A percentile compares a stretch with the other conserved stretches of the same genome.
phyloP scores from a whole-genome alignment of 2,888 invertebrate genomes.

The Leptinotarsa peninsularis region DNA sequence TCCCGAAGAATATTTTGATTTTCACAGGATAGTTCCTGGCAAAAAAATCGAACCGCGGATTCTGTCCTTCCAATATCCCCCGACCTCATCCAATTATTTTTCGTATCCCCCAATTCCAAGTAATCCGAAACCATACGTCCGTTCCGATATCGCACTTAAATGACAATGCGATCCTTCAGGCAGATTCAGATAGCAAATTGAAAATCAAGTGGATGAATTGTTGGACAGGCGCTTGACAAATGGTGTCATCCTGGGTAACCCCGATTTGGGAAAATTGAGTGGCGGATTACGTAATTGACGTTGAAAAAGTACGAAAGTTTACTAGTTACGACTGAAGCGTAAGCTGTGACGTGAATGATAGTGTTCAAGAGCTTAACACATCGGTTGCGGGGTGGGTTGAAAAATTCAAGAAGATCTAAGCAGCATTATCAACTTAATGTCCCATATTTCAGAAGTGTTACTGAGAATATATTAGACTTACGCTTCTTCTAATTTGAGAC shows the following conservation, averaged over 20 bases:
- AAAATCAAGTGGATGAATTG: constrained; percentile 11
- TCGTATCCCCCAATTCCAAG: background rate
- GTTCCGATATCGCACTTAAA: background rate
- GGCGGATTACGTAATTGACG: constrained; percentile 9
- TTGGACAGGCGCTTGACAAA: background rate
- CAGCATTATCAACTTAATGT: no score
- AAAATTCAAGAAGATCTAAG: background rate
- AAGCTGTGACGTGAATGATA: constrained; percentile 1
- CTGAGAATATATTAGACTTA: no score
- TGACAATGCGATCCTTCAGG: background rate
- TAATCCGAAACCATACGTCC: background rate
- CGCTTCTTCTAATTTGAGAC: no score
- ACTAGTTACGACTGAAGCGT: background rate
- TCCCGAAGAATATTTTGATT: no score
- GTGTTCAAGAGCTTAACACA: background rate
- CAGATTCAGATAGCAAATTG: constrained; percentile 4
- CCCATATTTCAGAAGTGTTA: no score
- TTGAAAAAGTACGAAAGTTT: constrained; percentile 2
- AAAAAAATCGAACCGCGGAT: no score
- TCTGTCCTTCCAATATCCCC: no score
- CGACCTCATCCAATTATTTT: background rate
- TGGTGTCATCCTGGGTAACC: background rate
- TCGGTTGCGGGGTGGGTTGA: background rate
- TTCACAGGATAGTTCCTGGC: no score
- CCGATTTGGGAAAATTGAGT: background rate